Evolutionary conservation across 2,888 invertebrate genomes (phyloP), one percentile per base, ranked within the genome.

Genomic region (Heliconius charithonia): DNA sequence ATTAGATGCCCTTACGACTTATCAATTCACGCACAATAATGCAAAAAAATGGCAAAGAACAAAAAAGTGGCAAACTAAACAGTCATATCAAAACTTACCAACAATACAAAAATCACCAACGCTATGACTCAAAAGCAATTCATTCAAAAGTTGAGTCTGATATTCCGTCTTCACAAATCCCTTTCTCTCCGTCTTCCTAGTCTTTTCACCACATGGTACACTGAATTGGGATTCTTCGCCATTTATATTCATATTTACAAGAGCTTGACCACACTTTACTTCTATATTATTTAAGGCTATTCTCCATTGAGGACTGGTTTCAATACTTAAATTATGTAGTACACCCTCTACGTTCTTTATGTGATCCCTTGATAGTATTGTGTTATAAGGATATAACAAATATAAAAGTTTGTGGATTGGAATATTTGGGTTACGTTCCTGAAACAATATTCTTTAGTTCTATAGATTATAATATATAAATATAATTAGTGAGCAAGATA

Each of bases 101-200:
- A 99, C 95, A 51, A 99, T 91, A 90, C 99, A 99, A 85, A 98
- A 97, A 92, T 99, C 99, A 3, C 97, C 96, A 3, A 97, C 96
- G 80, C 96, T 95, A 88, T 98, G 97, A 79, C 97, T 97, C 88
- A 98, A 95, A 62, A 98, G 87, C 93, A 99, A 95, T 82, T 97
- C 97, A 70, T 97, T 96, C 74, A 99, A 89, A 67, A 98, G 90
- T 78, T 96, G 95, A 82, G 97, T 97, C 89, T 99, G 99, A 87
- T 98, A 97, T 25, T 95, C 95, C 0, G 98, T 98, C 85, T 97
- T 96, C 4, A 99, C 95, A 16, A 90, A 87, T 7, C 89, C 89
- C 71, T 86, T 90, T 75, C 88, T 86, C 16, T 87, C 87, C 1
- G 86, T 85, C 16, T 84, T 85, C 72, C 83, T 84, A 25, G 83